Conservation (phyloP, 1,140 invertebrate species). For the Sarcophaga peregrina region DNA sequence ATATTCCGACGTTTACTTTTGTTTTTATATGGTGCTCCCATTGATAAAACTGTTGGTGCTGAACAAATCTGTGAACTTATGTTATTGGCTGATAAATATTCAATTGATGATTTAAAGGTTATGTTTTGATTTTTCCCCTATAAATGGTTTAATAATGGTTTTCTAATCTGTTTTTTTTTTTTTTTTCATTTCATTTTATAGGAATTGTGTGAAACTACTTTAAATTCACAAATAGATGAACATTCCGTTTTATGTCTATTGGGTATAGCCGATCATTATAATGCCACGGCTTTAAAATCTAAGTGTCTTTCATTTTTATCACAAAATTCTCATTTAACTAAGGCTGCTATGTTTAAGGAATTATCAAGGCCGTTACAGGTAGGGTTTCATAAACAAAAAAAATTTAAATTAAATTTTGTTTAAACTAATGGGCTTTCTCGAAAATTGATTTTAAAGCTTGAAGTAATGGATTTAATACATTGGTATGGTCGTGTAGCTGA, state of each 20-base stretch:
- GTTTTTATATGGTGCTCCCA: constrained; percentile 74
- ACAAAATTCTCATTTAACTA: constrained; percentile 71
- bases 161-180: neutral
- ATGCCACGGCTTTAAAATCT: constrained; percentile 72
- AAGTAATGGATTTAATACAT: constrained; percentile 62
- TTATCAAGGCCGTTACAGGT: constrained; percentile 73
- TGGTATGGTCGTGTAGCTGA: constrained; percentile 63
- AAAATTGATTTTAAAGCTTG: constrained; percentile 44
- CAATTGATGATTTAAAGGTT: constrained; percentile 62
- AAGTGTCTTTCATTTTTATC: constrained; percentile 70
- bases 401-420: neutral
- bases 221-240: constrained; percentile 72
- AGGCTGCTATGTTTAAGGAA: constrained; percentile 74
- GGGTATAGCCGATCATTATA: constrained; percentile 76
- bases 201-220: constrained; percentile 72
- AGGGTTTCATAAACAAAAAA: neutral
- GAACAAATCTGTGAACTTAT: constrained; percentile 76
- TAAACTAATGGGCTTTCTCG: neutral
- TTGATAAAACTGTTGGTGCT: constrained; percentile 68
- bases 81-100: constrained; percentile 70
- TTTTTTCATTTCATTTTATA: constrained; percentile 56
- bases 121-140: neutral
- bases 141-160: neutral
- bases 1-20: constrained; percentile 73
- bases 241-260: constrained; percentile 75